Base-by-base conservation (phyloP, 2,888 invertebrate genomes). In the Latrodectus elegans region DNA sequence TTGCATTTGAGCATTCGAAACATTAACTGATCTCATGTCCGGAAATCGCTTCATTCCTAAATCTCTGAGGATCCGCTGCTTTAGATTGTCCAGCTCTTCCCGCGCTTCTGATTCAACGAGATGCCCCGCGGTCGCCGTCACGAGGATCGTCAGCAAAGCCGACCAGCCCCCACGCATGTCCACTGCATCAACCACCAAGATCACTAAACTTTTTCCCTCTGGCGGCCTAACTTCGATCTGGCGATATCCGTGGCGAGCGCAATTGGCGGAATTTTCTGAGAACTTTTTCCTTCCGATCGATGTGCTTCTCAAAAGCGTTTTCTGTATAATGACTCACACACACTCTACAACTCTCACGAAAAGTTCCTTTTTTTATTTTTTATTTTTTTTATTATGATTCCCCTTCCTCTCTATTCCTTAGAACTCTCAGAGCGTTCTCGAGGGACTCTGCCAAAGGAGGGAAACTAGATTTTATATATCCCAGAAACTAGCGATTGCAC, bases 31-130 rank as follows among this genome's bases (percentile, higher is more conserved):
- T 26, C 77, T 22, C 22, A 84, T 51, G 64, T 89, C 89, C 52
- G 89, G 89, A 14, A 77, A 17, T 4, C 67, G 2, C 64, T 49
- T 53, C 81, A 89, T 76, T 1, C 85, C 89, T 52, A 89, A 71
- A 10, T 78, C 82, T 6, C 71, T 51, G 26, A 89, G 53, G 12
- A 89, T 71, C 11, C 70, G 14, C 12, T 22, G 51, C 51, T 85
- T 82, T 9, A 89, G 26, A 8, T 14, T n/a, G 8, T 52, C 71
- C 10, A 82, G 49, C 11, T 17, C 77, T 51, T 65, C 74, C 72
- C 51, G 64, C 14, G 77, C 65, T 70, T 88, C 81, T 11, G 81
- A 77, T 49, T 79, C 79, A 15, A 71, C 55, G 17, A 10, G 38
- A 1, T 38, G n/a, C 51, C 74, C 67, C 53, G 65, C 64, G 38